Percentiles rank a stretch among this genome's conserved stretches.
Conservation (phyloP, 2,888 invertebrate species). For the Dryobotodes eremita region DNA sequence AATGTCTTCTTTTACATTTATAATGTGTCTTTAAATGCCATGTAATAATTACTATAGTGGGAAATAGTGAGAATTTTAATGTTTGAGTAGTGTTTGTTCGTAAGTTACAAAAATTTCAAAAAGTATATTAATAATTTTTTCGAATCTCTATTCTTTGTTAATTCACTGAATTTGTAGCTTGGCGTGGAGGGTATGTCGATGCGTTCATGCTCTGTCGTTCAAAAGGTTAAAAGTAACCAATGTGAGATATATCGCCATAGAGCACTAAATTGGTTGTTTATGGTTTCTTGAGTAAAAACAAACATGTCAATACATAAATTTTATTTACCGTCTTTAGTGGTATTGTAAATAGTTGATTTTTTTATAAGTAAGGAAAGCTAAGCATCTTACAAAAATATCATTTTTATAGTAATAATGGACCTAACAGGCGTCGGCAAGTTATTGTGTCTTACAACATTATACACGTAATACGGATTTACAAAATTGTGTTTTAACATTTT, state of each 20-base stretch:
- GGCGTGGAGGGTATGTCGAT: background rate
- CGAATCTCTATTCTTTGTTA: too few species aligned
- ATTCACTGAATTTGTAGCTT: background rate
- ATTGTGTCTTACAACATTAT: conserved; percentile 72
- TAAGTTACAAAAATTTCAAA: background rate
- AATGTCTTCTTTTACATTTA: background rate
- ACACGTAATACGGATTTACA: conserved; percentile 68
- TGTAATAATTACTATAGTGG: background rate
- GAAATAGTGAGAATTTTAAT: background rate
- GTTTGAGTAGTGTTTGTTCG: background rate
- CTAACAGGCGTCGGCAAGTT: conserved; percentile 83
- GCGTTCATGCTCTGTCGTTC: background rate
- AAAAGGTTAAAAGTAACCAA: background rate
- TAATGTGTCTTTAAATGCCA: background rate
- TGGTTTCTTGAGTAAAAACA: conserved; percentile 47
- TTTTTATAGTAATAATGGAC: conserved; percentile 84
- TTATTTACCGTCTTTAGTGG: conserved; percentile 86
- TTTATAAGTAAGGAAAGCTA: conserved; percentile 89
- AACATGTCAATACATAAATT: conserved; percentile 83
- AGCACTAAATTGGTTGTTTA: background rate
- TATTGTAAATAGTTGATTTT: conserved; percentile 89
- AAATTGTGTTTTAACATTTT: conserved; percentile 60
- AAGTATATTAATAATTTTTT: background rate
- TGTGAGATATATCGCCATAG: background rate
- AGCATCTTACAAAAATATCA: conserved; percentile 90